phyloP scores from a whole-genome alignment of 2,797 vertebrate genomes.

The Enteromius radiatus region DNA sequence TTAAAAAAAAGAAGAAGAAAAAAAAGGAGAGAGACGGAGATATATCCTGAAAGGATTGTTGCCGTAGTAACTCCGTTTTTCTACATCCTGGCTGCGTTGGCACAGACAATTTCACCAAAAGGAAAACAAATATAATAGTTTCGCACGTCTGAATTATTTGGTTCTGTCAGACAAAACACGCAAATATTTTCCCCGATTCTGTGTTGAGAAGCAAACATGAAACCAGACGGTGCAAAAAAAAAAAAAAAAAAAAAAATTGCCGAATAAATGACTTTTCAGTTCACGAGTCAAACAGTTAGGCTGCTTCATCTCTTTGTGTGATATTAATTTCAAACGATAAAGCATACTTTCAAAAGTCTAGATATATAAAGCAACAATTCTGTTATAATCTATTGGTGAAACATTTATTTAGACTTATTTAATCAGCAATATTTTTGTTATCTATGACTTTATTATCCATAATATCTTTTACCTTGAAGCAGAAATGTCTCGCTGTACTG shows the following conservation, averaged over 20 bases:
- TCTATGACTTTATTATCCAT: neutral
- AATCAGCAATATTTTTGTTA: neutral
- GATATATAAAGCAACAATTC: neutral
- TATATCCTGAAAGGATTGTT: conserved; percentile 90
- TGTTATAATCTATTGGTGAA: neutral
- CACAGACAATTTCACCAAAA: conserved; percentile 90
- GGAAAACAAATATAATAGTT: conserved; percentile 93
- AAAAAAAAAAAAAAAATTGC: conserved; percentile 11
- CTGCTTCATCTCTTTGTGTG: neutral
- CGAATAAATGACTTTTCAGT: conserved; percentile 32
- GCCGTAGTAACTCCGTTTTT: conserved; percentile 92
- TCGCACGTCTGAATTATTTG: conserved; percentile 94
- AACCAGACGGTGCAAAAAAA: conserved; percentile 42
- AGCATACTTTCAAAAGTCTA: neutral
- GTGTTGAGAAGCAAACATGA: conserved; percentile 53
- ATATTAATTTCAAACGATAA: neutral
- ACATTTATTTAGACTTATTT: neutral
- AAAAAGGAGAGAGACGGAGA: conserved; percentile 63
- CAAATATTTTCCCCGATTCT: conserved; percentile 61
- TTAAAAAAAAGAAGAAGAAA: conserved; percentile 85
- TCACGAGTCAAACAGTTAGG: conserved; percentile 13
- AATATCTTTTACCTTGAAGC: neutral
- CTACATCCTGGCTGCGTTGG: conserved; percentile 92
- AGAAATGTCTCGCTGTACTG: neutral
- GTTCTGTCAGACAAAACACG: conserved; percentile 94